Base-by-base conservation (phyloP, 2,113 vertebrate species). In the Eleginops maclovinus region DNA sequence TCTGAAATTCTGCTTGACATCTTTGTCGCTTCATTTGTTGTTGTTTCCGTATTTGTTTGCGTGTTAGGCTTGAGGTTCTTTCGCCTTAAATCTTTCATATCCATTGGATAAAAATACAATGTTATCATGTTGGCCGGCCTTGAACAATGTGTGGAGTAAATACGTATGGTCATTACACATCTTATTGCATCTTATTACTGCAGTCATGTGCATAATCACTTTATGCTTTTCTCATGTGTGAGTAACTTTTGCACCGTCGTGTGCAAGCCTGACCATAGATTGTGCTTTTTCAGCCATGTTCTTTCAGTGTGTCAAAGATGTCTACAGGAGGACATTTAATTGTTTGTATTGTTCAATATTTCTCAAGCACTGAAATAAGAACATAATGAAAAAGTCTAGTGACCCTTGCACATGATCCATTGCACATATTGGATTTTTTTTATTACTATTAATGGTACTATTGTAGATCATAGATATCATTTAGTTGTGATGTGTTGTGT, bases 141-240 rank as follows among this genome's bases (percentile, higher is more conserved):
- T 71, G 70, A 61, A 75, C 76, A 77, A 54, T 54, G 81, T 79
- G 82, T 75, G 60, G 26, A 75, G 75, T 76, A 80, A 89, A 83
- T 73, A 84, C 11, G 72, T 80, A 75, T 75, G 84, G 82, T 91
- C 92, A 85, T 87, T 86, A 82, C 85, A 77, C 82, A 73, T 91
- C 86, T 87, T 84, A 88, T 90, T 88, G 73, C 74, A 72, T 67
- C 76, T 90, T 81, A 90, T 92, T 82, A 87, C 84, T 88, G 91
- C 89, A 87, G 82, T 83, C 89, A 90, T 89, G 88, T 92, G 89
- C 80, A 81, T 84, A 84, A 91, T 91, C 83, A 90, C 82, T 86
- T 87, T 41, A 84, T 84, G 69, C 72, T 80, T 89, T 79, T 72
- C 76, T 88, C 83, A 82, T 77, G 80, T 90, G 75, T 85, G 75